These are phyloP conservation scores for Drosophila neocordata DNA, from an alignment of 1,140 invertebrate species.

Conservation along the genomic window DNA sequence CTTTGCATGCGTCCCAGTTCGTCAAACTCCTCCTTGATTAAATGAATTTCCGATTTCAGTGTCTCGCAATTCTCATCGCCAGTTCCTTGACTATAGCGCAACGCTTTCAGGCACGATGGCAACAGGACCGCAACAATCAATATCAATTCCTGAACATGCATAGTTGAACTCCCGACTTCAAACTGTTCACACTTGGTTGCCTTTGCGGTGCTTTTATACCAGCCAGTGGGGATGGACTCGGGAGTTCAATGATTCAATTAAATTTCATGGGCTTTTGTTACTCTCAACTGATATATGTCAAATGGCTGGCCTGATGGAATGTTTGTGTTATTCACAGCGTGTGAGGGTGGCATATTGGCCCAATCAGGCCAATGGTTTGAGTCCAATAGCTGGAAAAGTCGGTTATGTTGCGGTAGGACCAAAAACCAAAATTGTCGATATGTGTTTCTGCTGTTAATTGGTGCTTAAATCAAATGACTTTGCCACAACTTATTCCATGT, in stretches of 20 bases:
- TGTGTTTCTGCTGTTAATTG: constrained; percentile 55
- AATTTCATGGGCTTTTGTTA: constrained; percentile 30
- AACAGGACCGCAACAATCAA: constrained; percentile 56
- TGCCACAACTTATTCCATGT: constrained; percentile 28
- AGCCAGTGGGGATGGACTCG: background rate
- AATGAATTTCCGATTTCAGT: constrained; percentile 90
- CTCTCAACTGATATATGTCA: constrained; percentile 41
- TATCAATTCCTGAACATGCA: constrained; percentile 67
- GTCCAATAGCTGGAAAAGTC: constrained; percentile 17
- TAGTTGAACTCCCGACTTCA: constrained; percentile 32
- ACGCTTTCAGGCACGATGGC: constrained; percentile 58
- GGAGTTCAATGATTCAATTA: constrained; percentile 38
- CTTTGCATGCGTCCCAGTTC: constrained; percentile 90
- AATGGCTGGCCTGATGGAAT: constrained; percentile 58
- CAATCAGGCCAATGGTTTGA: background rate
- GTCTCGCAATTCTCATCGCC: constrained; percentile 89
- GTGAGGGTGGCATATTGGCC: background rate
- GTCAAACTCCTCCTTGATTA: constrained; percentile 94
- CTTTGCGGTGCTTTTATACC: constrained; percentile 51
- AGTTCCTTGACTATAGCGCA: constrained; percentile 74
- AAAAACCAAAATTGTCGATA: constrained; percentile 15
- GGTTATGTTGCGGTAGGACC: constrained; percentile 61
- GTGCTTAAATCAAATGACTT: constrained; percentile 71
- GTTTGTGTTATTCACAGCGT: constrained; percentile 64
- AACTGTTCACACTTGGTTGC: constrained; percentile 40